Evolutionary conservation across 2,113 vertebrate genomes (phyloP).

Genomic region (Oreamnos americanus): DNA sequence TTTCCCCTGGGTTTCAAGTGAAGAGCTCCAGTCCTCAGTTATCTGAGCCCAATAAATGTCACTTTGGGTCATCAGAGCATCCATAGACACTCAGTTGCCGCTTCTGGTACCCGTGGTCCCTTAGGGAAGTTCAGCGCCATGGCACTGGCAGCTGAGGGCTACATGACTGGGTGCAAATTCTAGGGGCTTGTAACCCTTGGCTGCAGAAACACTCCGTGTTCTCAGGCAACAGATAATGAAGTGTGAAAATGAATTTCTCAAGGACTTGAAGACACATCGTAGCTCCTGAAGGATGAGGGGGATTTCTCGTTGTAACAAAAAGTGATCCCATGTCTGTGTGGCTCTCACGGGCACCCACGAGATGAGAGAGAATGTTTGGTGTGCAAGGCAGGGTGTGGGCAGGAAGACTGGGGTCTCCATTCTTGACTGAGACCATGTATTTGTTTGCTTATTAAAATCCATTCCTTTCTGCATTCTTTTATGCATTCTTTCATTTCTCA

Average conservation of each 20-base stretch:
- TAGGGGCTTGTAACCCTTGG: neutral
- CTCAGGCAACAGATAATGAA: neutral
- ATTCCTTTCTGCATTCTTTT: neutral
- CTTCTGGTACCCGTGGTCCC: neutral
- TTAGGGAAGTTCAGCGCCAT: neutral
- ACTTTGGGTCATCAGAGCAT: neutral
- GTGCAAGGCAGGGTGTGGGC: neutral
- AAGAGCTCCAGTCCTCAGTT: neutral
- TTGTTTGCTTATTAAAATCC: neutral
- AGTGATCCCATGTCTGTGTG: neutral
- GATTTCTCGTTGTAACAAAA: neutral
- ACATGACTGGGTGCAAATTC: neutral
- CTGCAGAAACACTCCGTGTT: neutral
- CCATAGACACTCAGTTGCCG: neutral
- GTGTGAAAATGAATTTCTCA: neutral
- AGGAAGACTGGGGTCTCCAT: neutral
- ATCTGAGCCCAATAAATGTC: neutral
- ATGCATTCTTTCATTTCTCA: neutral
- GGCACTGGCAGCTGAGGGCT: neutral
- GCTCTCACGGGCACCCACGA: neutral
- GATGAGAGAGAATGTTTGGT: neutral
- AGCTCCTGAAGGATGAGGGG: neutral
- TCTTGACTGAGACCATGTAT: neutral
- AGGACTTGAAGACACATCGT: neutral
- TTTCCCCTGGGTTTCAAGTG: neutral